Percentiles rank a stretch among this genome's conserved stretches.
phyloP scores from a whole-genome alignment of 1,140 invertebrate genomes.

The Drosophila melanica region DNA sequence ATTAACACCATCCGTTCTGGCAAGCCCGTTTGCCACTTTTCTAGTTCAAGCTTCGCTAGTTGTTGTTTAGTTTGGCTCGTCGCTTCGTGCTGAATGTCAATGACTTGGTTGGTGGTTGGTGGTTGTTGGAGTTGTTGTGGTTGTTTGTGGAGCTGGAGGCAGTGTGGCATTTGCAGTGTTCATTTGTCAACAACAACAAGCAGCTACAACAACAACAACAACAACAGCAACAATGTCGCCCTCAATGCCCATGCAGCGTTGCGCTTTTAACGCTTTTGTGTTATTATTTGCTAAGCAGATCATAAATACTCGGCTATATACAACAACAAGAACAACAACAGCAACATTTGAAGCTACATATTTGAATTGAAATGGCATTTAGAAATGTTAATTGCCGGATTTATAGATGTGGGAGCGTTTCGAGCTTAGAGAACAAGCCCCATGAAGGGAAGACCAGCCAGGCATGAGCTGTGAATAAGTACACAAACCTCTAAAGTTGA shows the following conservation, averaged over 20 bases:
- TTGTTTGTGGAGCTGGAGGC: conserved; percentile 27
- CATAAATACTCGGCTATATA: conserved; percentile 46
- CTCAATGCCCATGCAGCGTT: conserved; percentile 74
- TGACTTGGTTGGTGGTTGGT: conserved; percentile 51
- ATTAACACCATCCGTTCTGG: conserved; percentile 66
- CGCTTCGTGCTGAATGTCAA: conserved; percentile 63
- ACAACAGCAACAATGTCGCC: conserved; percentile 53
- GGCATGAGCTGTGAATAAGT: background rate
- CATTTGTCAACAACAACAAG: conserved; percentile 65
- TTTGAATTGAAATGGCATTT: conserved; percentile 63
- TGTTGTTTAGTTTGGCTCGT: conserved; percentile 10
- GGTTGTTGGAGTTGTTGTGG: conserved; percentile 44
- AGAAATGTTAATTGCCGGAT: conserved; percentile 66
- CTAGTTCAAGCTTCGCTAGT: conserved; percentile 64
- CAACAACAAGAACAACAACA: conserved; percentile 24
- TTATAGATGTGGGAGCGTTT: conserved; percentile 24
- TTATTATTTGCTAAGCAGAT: conserved; percentile 71
- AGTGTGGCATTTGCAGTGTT: conserved; percentile 66
- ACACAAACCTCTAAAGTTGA: no score
- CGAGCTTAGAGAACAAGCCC: conserved; percentile 2
- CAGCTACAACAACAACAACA: conserved; percentile 23
- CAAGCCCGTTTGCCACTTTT: conserved; percentile 51
- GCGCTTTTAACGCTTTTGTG: conserved; percentile 68
- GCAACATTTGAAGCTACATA: conserved; percentile 37
- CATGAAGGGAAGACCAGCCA: background rate